These are phyloP conservation scores for Phymatocera aterrima DNA, from an alignment of 2,888 invertebrate genomes.

Conservation along the genomic window DNA sequence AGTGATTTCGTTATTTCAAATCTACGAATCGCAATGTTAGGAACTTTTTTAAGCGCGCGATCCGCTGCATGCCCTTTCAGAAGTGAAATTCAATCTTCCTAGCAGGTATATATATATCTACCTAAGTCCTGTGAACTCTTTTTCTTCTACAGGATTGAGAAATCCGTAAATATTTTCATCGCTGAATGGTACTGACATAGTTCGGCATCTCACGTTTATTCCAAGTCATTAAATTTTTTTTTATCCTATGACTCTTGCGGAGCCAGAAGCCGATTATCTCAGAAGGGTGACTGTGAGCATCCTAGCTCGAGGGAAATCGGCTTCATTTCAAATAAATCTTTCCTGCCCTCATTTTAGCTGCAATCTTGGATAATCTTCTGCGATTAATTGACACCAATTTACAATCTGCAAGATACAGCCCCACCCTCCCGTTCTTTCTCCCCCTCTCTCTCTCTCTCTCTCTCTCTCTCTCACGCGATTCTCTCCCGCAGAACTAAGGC, in stretches of 20 bases:
- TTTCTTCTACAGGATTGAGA: neutral
- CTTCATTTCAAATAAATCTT: constrained; percentile 17
- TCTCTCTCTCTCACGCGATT: neutral
- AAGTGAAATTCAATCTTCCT: neutral
- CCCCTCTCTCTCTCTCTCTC: too few relatives aligned
- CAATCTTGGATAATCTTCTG: constrained; percentile 15
- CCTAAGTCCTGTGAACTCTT: neutral
- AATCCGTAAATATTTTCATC: constrained; percentile 15
- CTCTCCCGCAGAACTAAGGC: neutral
- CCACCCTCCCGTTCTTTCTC: too few relatives aligned
- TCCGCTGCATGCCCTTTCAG: neutral
- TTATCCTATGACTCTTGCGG: neutral
- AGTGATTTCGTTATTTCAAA: neutral
- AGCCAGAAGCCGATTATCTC: neutral
- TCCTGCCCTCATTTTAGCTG: neutral
- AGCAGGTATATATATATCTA: too few relatives aligned
- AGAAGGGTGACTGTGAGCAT: neutral
- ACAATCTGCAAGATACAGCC: neutral
- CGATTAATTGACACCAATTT: constrained; percentile 30
- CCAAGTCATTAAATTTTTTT: constrained; percentile 16
- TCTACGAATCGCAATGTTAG: neutral
- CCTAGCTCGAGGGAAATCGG: constrained; percentile 11
- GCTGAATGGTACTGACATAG: neutral
- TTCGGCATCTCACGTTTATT: constrained; percentile 1
- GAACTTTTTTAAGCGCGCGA: neutral